Percentiles rank a stretch among this genome's conserved stretches.
These are phyloP conservation scores for Beris morrisii DNA, from an alignment of 2,888 invertebrate genomes.

Conservation along the genomic window DNA sequence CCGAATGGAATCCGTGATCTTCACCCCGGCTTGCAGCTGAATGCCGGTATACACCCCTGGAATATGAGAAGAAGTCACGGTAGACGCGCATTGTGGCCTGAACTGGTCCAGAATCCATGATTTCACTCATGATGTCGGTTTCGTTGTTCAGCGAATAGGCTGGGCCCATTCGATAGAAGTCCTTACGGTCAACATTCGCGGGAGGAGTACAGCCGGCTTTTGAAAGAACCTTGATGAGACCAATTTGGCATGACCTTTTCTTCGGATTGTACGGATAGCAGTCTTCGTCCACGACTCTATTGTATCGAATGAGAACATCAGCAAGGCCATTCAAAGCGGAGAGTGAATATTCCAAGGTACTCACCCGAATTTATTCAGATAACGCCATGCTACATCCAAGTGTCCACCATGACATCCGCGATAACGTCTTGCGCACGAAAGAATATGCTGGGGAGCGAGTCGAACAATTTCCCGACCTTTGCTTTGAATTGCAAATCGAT, in stretches of 20 bases:
- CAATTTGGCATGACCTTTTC: constrained; percentile 4
- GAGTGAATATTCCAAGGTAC: neutral
- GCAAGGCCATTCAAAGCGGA: neutral
- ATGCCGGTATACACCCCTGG: constrained; percentile 78
- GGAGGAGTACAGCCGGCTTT: constrained; percentile 62
- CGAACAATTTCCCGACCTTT: constrained; percentile 72
- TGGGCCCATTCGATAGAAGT: constrained; percentile 73
- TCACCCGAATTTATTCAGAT: constrained; percentile 75
- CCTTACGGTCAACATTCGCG: constrained; percentile 59
- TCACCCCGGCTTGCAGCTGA: constrained; percentile 61
- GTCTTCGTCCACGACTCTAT: constrained; percentile 77
- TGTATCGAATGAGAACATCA: neutral
- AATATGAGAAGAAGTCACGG: constrained; percentile 91
- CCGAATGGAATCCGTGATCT: constrained; percentile 80
- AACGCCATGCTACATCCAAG: constrained; percentile 91
- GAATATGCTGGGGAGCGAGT: constrained; percentile 81
- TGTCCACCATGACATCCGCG: constrained; percentile 89
- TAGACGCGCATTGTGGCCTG: constrained; percentile 90
- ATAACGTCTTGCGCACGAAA: constrained; percentile 79
- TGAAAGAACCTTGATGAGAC: constrained; percentile 51
- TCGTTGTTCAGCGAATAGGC: constrained; percentile 74
- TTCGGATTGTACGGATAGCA: constrained; percentile 75
- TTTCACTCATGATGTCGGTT: constrained; percentile 89
- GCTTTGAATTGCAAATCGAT: constrained; percentile 82
- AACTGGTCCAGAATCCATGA: constrained; percentile 87